Evolutionary conservation across 2,888 invertebrate genomes (phyloP).

Genomic region (Emmelina monodactyla): DNA sequence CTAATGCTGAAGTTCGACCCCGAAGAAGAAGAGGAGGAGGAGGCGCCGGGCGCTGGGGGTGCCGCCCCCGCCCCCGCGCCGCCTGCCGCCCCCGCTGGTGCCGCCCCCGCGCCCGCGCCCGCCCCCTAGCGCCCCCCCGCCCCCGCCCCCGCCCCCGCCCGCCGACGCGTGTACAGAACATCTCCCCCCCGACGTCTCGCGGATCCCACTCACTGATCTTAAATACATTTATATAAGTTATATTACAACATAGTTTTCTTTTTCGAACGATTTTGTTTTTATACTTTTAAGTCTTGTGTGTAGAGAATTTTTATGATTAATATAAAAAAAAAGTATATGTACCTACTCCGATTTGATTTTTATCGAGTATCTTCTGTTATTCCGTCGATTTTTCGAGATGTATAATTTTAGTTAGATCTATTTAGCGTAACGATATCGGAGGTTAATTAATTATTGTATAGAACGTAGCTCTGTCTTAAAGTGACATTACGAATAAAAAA

Average conservation of each 20-base stretch:
- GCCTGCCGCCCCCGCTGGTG: slow-evolving; percentile 30
- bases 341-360: slow-evolving; percentile 46
- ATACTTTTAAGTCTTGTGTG: slow-evolving; percentile 57
- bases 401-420: slow-evolving; percentile 3
- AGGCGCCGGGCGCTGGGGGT: slow-evolving; percentile 25
- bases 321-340: slow-evolving; percentile 63
- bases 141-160: slow-evolving; percentile 22
- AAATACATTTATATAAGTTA: slow-evolving; percentile 29
- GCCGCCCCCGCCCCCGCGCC: slow-evolving; percentile 56
- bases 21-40: slow-evolving; percentile 79
- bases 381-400: slow-evolving; percentile 7
- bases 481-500: slow-evolving; percentile 6
- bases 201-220: slow-evolving; percentile 7
- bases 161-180: slow-evolving; percentile 37
- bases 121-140: slow-evolving; percentile 24
- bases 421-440: slow-evolving; percentile 11
- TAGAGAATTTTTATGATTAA: slow-evolving; percentile 65
- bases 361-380: slow-evolving; percentile 21
- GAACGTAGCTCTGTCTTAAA: slow-evolving; percentile 1
- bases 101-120: slow-evolving; percentile 22
- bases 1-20: slow-evolving; percentile 85
- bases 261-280: slow-evolving; percentile 33
- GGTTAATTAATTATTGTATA: slow-evolving; percentile 21
- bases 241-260: slow-evolving; percentile 25
- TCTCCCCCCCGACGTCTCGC: slow-evolving; percentile 18